Evolutionary conservation across 2,888 invertebrate species (phyloP).

Genomic region (Drosophila nigricruria): DNA sequence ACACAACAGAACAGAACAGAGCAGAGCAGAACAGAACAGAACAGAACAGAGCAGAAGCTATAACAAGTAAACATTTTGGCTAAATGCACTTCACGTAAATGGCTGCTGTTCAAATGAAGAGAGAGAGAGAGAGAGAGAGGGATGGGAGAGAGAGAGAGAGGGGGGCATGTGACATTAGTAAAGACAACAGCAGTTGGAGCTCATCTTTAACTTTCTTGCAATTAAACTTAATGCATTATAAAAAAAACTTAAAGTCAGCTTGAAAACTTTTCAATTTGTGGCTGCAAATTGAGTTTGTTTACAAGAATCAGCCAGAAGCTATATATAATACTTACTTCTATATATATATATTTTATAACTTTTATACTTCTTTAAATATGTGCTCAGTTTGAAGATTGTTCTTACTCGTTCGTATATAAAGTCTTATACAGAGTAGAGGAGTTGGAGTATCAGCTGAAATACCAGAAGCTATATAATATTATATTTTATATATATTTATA

Average conservation of each 20-base stretch:
- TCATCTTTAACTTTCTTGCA: constrained; percentile 27
- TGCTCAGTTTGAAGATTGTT: too few species aligned
- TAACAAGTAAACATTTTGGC: constrained; percentile 43
- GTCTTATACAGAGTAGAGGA: too few species aligned
- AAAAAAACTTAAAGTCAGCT: constrained; percentile 8
- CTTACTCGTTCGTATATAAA: too few species aligned
- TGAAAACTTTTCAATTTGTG: constrained; percentile 23
- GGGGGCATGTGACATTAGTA: constrained; percentile 28
- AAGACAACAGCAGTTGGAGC: constrained; percentile 35
- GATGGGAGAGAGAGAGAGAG: not conserved
- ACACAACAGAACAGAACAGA: constrained; percentile 18
- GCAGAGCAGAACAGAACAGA: too few species aligned
- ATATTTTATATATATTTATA: too few species aligned
- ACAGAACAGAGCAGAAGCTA: constrained; percentile 6
- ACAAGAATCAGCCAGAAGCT: not conserved
- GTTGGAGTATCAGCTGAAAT: too few species aligned
- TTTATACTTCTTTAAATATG: too few species aligned
- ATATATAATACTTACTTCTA: not conserved
- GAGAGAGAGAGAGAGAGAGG: not conserved
- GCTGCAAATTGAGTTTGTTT: constrained; percentile 1
- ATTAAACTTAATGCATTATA: constrained; percentile 17
- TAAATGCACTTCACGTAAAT: constrained; percentile 48
- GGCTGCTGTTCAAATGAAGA: constrained; percentile 21
- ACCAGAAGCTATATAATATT: too few species aligned
- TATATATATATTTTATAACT: not conserved